Conservation (phyloP, 2,888 invertebrate species). For the Epirrita christyi region DNA sequence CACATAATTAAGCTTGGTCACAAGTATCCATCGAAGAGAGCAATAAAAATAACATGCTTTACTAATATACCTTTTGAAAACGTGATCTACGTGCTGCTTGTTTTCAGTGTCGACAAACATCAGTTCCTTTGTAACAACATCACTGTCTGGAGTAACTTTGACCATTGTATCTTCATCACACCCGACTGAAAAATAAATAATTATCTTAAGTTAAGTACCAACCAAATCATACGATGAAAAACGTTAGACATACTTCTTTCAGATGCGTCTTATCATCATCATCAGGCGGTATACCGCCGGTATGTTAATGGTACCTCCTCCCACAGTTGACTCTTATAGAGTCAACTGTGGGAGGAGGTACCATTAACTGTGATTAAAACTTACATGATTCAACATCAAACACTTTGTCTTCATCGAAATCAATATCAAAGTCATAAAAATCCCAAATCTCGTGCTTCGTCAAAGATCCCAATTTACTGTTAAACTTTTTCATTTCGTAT, state of each 20-base stretch:
- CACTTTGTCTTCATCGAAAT: slow-evolving; percentile 42
- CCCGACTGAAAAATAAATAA: slow-evolving; percentile 40
- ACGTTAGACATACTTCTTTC: too few relatives aligned
- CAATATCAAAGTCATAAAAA: slow-evolving; percentile 48
- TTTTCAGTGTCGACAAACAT: slow-evolving; percentile 52
- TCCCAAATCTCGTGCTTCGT: slow-evolving; percentile 58
- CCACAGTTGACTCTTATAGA: too few relatives aligned
- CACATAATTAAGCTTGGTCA: too few relatives aligned
- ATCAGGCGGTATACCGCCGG: too few relatives aligned
- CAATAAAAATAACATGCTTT: too few relatives aligned
- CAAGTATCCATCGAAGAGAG: too few relatives aligned
- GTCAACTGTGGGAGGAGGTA: too few relatives aligned
- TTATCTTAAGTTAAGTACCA: too few relatives aligned
- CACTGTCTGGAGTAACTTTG: slow-evolving; percentile 35
- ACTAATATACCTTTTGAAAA: slow-evolving; percentile 60
- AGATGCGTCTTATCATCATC: too few relatives aligned
- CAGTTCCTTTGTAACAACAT: slow-evolving; percentile 46
- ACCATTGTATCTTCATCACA: slow-evolving; percentile 33
- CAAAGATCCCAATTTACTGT: slow-evolving; percentile 52
- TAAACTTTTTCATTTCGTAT: slow-evolving; percentile 53
- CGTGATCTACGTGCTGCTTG: slow-evolving; percentile 54
- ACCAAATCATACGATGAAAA: too few relatives aligned
- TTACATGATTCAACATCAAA: slow-evolving; percentile 48
- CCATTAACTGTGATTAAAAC: too few relatives aligned
- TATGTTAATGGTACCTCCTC: too few relatives aligned